phyloP scores from a whole-genome alignment of 1,140 invertebrate genomes.

The Antheraea mylitta region DNA sequence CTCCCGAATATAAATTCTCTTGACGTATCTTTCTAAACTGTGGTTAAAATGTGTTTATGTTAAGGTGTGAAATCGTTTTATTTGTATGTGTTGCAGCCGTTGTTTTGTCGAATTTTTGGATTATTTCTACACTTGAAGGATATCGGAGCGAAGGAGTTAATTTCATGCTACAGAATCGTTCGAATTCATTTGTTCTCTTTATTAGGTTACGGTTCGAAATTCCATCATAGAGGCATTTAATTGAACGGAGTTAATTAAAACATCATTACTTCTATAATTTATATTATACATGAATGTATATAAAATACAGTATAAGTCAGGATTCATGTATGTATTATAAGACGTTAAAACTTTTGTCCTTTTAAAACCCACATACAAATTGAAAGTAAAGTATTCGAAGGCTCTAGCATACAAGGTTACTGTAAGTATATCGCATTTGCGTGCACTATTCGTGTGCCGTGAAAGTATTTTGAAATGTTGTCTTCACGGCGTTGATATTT shows the following conservation, averaged over 20 bases:
- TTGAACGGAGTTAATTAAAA: background rate
- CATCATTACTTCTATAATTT: background rate
- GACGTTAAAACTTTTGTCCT: slow-evolving; percentile 15
- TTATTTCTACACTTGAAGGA: slow-evolving; percentile 7
- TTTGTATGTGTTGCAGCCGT: slow-evolving; percentile 53
- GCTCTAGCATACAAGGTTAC: slow-evolving; percentile 48
- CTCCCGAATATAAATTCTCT: slow-evolving; percentile 27
- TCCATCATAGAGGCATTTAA: too few species aligned
- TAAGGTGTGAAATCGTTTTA: slow-evolving; percentile 43
- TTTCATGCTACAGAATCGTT: slow-evolving; percentile 19
- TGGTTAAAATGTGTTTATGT: slow-evolving; percentile 43
- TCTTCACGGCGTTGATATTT: slow-evolving; percentile 63
- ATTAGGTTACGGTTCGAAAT: background rate
- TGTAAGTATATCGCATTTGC: slow-evolving; percentile 51
- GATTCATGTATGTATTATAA: too few species aligned
- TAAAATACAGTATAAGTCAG: too few species aligned
- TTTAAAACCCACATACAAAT: slow-evolving; percentile 17
- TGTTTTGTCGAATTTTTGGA: slow-evolving; percentile 16
- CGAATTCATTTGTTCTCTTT: background rate
- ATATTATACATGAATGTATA: background rate
- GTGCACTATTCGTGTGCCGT: slow-evolving; percentile 59
- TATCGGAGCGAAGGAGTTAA: slow-evolving; percentile 9
- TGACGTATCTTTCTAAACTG: slow-evolving; percentile 30
- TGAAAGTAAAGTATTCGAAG: slow-evolving; percentile 42
- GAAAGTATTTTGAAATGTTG: slow-evolving; percentile 69